Percentiles rank a stretch among this genome's conserved stretches.
These are phyloP conservation scores for Acanthosoma haemorrhoidale DNA, from an alignment of 2,888 invertebrate genomes.

Conservation along the genomic window DNA sequence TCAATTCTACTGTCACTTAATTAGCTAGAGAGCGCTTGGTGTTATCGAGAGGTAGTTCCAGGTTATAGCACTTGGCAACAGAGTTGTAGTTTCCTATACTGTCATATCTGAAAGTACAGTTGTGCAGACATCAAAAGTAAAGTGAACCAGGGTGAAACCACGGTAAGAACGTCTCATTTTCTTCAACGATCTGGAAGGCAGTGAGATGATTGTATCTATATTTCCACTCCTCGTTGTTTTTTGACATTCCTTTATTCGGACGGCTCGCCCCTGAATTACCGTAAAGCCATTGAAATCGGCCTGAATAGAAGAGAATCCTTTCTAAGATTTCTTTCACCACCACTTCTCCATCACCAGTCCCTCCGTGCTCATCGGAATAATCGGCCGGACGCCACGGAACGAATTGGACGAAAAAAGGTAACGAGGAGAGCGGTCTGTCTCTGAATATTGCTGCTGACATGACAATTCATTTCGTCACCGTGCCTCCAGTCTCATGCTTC, in stretches of 20 bases:
- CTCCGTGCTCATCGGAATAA: constrained; percentile 24
- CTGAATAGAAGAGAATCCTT: not conserved
- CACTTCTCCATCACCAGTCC: not conserved
- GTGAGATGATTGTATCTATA: too few species aligned
- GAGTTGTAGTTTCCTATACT: too few species aligned
- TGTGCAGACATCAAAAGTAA: too few species aligned
- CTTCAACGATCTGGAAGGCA: too few species aligned
- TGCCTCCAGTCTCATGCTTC: too few species aligned
- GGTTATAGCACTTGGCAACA: too few species aligned
- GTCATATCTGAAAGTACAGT: too few species aligned
- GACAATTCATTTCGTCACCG: constrained; percentile 7
- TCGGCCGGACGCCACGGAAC: not conserved
- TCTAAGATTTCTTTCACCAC: not conserved
- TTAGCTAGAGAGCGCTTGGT: too few species aligned
- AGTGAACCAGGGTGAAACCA: too few species aligned
- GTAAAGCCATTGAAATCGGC: not conserved
- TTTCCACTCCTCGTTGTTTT: not conserved
- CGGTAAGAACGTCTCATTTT: too few species aligned
- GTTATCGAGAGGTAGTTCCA: too few species aligned
- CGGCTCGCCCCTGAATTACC: not conserved
- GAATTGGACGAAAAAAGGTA: not conserved
- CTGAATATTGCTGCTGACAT: constrained; percentile 17
- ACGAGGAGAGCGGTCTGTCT: not conserved
- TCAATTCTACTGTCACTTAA: too few species aligned
- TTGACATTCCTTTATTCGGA: not conserved